Base-by-base conservation (phyloP, 2,888 invertebrate genomes). In the Drosophila borborema region DNA sequence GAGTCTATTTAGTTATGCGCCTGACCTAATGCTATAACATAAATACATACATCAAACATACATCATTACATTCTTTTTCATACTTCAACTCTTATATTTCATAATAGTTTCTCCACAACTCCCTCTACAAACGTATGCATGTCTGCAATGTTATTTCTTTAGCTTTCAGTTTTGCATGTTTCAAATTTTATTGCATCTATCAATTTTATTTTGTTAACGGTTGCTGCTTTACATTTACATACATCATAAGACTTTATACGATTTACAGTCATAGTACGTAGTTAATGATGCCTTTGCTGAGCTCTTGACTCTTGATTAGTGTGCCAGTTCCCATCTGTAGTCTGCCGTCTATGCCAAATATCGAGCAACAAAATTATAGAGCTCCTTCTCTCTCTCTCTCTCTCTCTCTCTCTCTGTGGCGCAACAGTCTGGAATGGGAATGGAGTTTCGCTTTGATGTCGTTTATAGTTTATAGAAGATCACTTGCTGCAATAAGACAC, bases 401-500 rank as follows among this genome's bases (percentile, higher is more conserved):
- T 28, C 28, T 59, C 61, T 65, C 54, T 28, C 28, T 28, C 28
- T 6, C 28, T 28, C 28, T 5, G 4, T 28, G 28, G 34, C n/a
- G 51, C 64, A 48, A n/a, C 60, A 55, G 31, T 58, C 49, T 20
- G 67, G 18, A 77, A 77, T 81, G 66, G 66, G 62, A 68, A 78
- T 78, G 64, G 45, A 46, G 49, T 45, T 73, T 69, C 41, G 55
- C 56, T 60, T 67, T 74, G 59, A 54, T 64, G 64, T 62, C 54
- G 69, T 65, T 74, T 70, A 65, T 73, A 45, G 76, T 86, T 78
- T 84, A 73, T 77, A 84, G 85, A 77, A 85, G 82, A 85, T 85
- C 84, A 88, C 84, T 84, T 89, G 86, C 74, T 65, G 82, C 76
- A 74, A 72, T 89, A 86, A 83, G 77, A 80, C 81, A 86, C 76